Conservation (phyloP, 1,140 invertebrate species). For the Ips nitidus region DNA sequence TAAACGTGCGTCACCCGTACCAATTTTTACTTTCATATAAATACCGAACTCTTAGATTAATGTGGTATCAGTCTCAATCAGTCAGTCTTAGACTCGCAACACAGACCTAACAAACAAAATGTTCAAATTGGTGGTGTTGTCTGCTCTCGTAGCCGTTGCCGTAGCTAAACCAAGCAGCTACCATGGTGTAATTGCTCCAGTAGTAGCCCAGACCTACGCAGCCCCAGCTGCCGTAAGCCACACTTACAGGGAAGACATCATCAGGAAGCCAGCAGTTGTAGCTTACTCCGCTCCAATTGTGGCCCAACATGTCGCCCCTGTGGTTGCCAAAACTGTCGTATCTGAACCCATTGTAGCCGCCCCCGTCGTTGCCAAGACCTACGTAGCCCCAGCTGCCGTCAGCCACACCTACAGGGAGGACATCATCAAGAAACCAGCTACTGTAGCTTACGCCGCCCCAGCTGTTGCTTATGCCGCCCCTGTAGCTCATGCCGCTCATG, state of each 20-base stretch:
- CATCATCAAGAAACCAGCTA: constrained; percentile 28
- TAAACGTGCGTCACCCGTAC: background rate
- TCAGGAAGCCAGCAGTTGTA: constrained; percentile 32
- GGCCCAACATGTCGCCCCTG: constrained; percentile 14
- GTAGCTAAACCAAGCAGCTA: constrained; percentile 36
- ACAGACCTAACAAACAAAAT: constrained; percentile 44
- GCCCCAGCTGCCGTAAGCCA: constrained; percentile 34
- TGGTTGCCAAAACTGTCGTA: constrained; percentile 6
- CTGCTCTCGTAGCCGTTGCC: constrained; percentile 40
- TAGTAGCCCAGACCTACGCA: constrained; percentile 26
- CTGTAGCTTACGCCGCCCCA: constrained; percentile 26
- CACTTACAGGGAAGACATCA: constrained; percentile 35
- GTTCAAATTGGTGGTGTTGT: constrained; percentile 48
- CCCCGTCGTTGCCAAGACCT: constrained; percentile 28
- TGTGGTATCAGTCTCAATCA: constrained; percentile 36
- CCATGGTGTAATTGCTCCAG: constrained; percentile 30
- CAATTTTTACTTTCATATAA: constrained; percentile 20
- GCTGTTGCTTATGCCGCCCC: constrained; percentile 17
- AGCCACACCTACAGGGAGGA: constrained; percentile 33
- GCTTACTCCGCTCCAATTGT: constrained; percentile 18
- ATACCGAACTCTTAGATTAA: background rate
- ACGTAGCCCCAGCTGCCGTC: constrained; percentile 22
- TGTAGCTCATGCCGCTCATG: background rate
- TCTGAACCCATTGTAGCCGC: constrained; percentile 8
- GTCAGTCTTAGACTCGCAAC: constrained; percentile 43